Percentiles rank a stretch among this genome's conserved stretches.
These are phyloP conservation scores for Endotricha flammealis DNA, from an alignment of 2,888 invertebrate genomes.

Conservation along the genomic window DNA sequence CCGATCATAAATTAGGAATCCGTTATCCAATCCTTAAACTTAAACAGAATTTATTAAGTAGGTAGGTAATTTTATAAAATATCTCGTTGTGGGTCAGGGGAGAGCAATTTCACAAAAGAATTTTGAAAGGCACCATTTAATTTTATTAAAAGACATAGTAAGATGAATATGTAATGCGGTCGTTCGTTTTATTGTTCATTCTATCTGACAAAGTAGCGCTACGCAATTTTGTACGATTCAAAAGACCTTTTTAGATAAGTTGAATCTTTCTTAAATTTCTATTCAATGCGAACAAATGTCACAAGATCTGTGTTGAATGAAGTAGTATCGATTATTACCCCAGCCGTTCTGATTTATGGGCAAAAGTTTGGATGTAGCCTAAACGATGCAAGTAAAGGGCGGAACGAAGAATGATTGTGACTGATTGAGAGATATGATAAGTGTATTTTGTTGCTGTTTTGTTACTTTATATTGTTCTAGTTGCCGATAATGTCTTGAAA, in stretches of 20 bases:
- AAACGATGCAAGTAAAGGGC: not conserved
- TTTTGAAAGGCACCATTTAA: slow-evolving; percentile 7
- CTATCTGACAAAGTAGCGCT: slow-evolving; percentile 5
- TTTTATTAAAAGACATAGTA: slow-evolving; percentile 10
- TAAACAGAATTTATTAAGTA: slow-evolving; percentile 51
- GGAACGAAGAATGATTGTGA: not conserved
- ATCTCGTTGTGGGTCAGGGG: slow-evolving; percentile 22
- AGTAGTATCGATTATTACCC: slow-evolving; percentile 16
- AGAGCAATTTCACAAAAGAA: slow-evolving; percentile 5
- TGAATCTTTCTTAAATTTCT: too few species aligned
- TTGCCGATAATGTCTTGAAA: too few species aligned
- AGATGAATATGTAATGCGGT: slow-evolving; percentile 11
- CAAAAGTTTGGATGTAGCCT: not conserved
- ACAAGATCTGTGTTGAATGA: not conserved
- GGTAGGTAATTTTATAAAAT: slow-evolving; percentile 49
- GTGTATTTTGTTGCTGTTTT: too few species aligned
- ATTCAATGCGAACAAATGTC: too few species aligned
- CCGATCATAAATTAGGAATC: slow-evolving; percentile 60
- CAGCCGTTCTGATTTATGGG: slow-evolving; percentile 11
- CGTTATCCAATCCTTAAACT: slow-evolving; percentile 47
- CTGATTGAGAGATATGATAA: too few species aligned
- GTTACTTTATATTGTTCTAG: too few species aligned
- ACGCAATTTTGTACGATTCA: not conserved
- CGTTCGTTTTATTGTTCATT: slow-evolving; percentile 8
- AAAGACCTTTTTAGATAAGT: not conserved